A percentile compares a stretch with the other conserved stretches of the same genome.
phyloP scores from a whole-genome alignment of 2,888 invertebrate species.

The Pyralis farinalis region DNA sequence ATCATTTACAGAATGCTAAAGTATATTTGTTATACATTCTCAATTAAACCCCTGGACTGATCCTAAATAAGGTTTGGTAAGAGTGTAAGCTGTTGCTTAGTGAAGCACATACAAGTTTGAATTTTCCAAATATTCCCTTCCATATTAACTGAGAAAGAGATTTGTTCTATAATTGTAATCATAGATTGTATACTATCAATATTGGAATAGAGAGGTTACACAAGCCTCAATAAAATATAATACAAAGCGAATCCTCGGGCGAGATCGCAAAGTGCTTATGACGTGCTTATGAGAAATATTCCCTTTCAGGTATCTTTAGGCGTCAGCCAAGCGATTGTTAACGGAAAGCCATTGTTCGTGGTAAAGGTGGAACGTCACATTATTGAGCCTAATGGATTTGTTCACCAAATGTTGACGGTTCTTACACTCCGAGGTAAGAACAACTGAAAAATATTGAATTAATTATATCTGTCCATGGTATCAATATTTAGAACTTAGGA shows the following conservation, averaged over 20 bases:
- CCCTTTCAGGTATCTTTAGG: conserved; percentile 68
- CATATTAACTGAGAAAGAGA: too few relatives aligned
- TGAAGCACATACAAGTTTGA: too few relatives aligned
- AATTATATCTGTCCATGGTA: too few relatives aligned
- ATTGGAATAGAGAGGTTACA: not conserved
- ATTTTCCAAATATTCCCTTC: not conserved
- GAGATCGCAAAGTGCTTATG: not conserved
- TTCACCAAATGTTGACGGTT: conserved; percentile 77
- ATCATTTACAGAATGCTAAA: too few relatives aligned
- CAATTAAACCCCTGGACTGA: too few relatives aligned
- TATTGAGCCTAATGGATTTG: conserved; percentile 74
- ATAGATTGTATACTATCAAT: too few relatives aligned
- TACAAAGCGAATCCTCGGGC: not conserved
- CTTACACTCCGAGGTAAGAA: conserved; percentile 76
- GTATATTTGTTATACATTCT: too few relatives aligned
- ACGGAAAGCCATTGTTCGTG: conserved; percentile 73
- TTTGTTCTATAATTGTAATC: too few relatives aligned
- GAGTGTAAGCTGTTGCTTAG: too few relatives aligned
- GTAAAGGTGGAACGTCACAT: conserved; percentile 82
- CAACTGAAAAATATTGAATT: too few relatives aligned
- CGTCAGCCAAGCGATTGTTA: conserved; percentile 73
- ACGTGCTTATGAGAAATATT: not conserved
- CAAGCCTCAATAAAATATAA: not conserved
- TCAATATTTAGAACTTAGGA: too few relatives aligned
- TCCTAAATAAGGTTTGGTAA: too few relatives aligned